Conservation (phyloP, 2,888 invertebrate species). For the Petrolisthes cinctipes region DNA sequence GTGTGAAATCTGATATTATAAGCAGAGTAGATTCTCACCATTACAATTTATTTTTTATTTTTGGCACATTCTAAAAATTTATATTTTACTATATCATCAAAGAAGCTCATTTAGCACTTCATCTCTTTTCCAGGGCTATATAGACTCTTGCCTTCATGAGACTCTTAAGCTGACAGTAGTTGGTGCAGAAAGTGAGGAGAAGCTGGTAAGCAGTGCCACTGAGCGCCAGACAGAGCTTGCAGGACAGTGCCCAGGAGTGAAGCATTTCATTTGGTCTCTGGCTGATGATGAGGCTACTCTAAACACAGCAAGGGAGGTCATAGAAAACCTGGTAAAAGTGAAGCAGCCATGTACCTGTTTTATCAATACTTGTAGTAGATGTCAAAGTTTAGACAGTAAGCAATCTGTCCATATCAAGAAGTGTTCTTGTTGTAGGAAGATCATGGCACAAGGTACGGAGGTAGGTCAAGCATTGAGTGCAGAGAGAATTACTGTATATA, state of each 20-base stretch:
- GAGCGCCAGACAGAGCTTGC: constrained; percentile 34
- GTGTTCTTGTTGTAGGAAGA: too few relatives aligned
- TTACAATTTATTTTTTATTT: neutral
- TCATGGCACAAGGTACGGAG: too few relatives aligned
- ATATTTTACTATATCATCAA: neutral
- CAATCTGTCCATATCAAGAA: too few relatives aligned
- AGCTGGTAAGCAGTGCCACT: constrained; percentile 45
- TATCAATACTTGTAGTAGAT: neutral
- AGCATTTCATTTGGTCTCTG: constrained; percentile 36
- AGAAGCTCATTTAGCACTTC: neutral
- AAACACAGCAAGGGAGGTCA: constrained; percentile 22
- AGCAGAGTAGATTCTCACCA: neutral
- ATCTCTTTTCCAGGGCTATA: constrained; percentile 51
- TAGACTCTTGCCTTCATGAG: constrained; percentile 54
- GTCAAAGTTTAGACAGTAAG: neutral
- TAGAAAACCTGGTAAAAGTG: constrained; percentile 28
- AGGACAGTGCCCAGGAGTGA: constrained; percentile 39
- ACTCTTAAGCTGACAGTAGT: constrained; percentile 32
- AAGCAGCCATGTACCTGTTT: neutral
- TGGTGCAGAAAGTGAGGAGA: constrained; percentile 47
- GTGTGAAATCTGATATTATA: too few relatives aligned
- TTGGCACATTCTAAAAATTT: neutral
- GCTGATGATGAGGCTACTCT: constrained; percentile 38
- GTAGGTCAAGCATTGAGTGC: neutral
- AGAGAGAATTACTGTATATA: neutral